Conservation (phyloP, 92 coral and sea anemone species). For the Nematostella vectensis region DNA sequence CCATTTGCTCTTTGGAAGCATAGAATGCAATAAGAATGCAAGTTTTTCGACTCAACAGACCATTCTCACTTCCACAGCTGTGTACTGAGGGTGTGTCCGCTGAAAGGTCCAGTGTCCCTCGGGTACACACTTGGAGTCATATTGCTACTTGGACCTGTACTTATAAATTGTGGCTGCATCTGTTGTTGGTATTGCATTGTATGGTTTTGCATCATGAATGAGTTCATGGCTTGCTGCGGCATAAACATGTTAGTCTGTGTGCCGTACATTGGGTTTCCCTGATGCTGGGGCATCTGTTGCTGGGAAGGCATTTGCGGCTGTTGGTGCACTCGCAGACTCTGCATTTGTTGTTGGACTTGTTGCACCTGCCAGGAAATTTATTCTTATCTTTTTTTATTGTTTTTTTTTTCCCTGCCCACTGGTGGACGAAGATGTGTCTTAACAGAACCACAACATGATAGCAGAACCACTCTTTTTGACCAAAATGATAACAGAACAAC, state of each 20-base stretch:
- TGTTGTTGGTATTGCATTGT: slow-evolving; percentile 72
- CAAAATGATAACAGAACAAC: too few species aligned
- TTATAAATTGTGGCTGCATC: slow-evolving; percentile 66
- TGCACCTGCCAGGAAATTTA: slow-evolving; percentile 57
- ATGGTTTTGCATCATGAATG: slow-evolving; percentile 41
- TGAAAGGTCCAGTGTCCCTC: slow-evolving; percentile 39
- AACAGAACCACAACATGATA: too few species aligned
- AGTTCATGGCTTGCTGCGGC: slow-evolving; percentile 33
- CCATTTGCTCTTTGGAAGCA: too few species aligned
- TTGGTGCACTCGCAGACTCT: slow-evolving; percentile 54
- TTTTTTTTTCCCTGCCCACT: too few species aligned
- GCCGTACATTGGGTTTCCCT: slow-evolving; percentile 18
- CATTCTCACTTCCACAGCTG: slow-evolving; percentile 76
- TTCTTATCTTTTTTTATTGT: not conserved
- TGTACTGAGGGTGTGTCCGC: slow-evolving; percentile 87
- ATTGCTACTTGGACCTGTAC: slow-evolving; percentile 65
- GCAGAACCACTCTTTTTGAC: too few species aligned
- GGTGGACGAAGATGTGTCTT: not conserved
- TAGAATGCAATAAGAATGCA: too few species aligned
- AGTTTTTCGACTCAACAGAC: too few species aligned
- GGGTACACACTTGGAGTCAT: slow-evolving; percentile 48
- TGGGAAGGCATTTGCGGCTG: slow-evolving; percentile 31
- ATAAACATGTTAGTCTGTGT: slow-evolving; percentile 36
- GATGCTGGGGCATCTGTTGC: slow-evolving; percentile 49
- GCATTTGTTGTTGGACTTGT: slow-evolving; percentile 91